These are phyloP conservation scores for Nomada ferruginata DNA, from an alignment of 2,888 invertebrate genomes.

Conservation along the genomic window DNA sequence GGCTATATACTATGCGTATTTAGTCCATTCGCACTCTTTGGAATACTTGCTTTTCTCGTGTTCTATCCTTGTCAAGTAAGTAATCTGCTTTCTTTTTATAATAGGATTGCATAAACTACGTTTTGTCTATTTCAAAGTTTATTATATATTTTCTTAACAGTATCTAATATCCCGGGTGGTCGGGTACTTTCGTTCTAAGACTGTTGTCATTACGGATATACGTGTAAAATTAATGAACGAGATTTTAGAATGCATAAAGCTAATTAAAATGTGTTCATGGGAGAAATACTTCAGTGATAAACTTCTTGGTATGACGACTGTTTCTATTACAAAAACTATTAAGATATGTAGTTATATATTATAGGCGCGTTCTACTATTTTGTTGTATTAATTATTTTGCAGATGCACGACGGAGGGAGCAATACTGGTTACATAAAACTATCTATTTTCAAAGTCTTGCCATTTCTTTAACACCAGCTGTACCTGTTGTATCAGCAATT, in stretches of 20 bases:
- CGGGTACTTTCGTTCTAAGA: constrained; percentile 78
- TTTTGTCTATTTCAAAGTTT: neutral
- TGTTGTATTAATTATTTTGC: constrained; percentile 34
- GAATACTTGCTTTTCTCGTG: constrained; percentile 84
- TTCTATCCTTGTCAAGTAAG: constrained; percentile 86
- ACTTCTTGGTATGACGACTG: constrained; percentile 80
- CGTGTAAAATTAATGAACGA: constrained; percentile 86
- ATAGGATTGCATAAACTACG: neutral
- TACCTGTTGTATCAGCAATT: constrained; percentile 87
- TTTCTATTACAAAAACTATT: neutral
- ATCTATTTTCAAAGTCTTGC: constrained; percentile 87
- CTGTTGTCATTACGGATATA: constrained; percentile 73
- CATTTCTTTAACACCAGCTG: constrained; percentile 86
- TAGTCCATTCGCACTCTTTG: constrained; percentile 85
- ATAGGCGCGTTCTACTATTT: neutral
- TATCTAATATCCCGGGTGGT: constrained; percentile 83
- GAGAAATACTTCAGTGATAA: constrained; percentile 86
- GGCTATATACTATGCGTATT: constrained; percentile 85
- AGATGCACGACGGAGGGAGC: constrained; percentile 86
- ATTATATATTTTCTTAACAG: constrained; percentile 73
- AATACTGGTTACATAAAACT: constrained; percentile 85
- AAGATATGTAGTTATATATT: neutral
- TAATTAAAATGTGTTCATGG: constrained; percentile 89
- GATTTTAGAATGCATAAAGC: constrained; percentile 86
- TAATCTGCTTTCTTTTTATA: neutral